phyloP scores from a whole-genome alignment of 1,140 invertebrate species.

The Neuroterus valhalla region DNA sequence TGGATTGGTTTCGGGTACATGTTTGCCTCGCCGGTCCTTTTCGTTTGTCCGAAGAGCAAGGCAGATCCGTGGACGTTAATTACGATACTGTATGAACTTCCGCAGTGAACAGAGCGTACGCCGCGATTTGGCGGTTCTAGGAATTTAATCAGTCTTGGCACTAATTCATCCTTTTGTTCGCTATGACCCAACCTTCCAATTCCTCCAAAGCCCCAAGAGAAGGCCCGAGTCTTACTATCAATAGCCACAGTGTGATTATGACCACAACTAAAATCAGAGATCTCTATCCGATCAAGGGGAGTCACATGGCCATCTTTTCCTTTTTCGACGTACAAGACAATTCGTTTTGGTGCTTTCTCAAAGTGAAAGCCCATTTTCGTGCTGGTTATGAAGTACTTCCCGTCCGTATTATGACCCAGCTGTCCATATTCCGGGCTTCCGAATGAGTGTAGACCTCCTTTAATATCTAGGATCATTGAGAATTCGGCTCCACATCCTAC shows the following conservation, averaged over 20 bases:
- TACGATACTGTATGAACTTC: conserved; percentile 89
- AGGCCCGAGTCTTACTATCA: conserved; percentile 90
- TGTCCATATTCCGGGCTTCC: conserved; percentile 95
- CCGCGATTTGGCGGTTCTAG: conserved; percentile 90
- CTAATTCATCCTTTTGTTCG: conserved; percentile 92
- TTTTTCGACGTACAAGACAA: conserved; percentile 92
- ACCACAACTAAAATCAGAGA: conserved; percentile 92
- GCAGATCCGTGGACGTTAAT: conserved; percentile 87
- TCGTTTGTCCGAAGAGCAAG: conserved; percentile 93
- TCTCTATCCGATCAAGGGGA: conserved; percentile 89
- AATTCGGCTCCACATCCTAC: conserved; percentile 94
- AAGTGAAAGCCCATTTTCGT: conserved; percentile 91
- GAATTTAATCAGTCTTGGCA: conserved; percentile 92
- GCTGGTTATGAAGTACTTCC: conserved; percentile 92
- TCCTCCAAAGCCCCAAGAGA: conserved; percentile 96
- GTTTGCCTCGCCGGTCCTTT: conserved; percentile 93
- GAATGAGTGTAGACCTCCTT: conserved; percentile 90
- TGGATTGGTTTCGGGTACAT: conserved; percentile 98
- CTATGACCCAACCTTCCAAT: conserved; percentile 94
- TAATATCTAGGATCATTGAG: conserved; percentile 91
- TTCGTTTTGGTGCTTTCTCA: conserved; percentile 88
- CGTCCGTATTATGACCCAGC: conserved; percentile 93
- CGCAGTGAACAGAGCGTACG: conserved; percentile 86
- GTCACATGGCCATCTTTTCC: conserved; percentile 89
- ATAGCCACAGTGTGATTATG: conserved; percentile 93